Percentiles rank a stretch among this genome's conserved stretches.
These are phyloP conservation scores for Amphilophus citrinellus DNA, from an alignment of 2,113 vertebrate genomes.

Conservation along the genomic window DNA sequence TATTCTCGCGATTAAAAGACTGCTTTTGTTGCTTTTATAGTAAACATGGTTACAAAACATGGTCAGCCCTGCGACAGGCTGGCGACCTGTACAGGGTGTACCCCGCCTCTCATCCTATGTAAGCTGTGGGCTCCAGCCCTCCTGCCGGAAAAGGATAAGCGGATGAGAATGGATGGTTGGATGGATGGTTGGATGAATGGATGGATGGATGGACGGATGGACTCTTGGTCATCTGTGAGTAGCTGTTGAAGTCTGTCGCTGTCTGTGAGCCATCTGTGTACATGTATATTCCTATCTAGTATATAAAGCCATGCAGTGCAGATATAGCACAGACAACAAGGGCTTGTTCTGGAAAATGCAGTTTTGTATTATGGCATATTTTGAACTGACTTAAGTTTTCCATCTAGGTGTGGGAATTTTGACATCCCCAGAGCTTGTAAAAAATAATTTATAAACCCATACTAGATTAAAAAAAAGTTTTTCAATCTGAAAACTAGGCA, in stretches of 20 bases:
- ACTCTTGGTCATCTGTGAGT: background rate
- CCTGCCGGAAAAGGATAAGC: too few relatives aligned
- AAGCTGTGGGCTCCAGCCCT: too few relatives aligned
- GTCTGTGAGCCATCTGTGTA: background rate
- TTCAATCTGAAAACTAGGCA: background rate
- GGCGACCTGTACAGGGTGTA: too few relatives aligned
- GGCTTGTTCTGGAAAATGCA: background rate
- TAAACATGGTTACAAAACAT: too few relatives aligned
- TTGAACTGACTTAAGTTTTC: background rate
- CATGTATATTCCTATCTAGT: background rate
- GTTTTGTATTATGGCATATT: conserved; percentile 11
- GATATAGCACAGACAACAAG: background rate
- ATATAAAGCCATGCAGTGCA: background rate
- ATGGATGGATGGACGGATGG: too few relatives aligned
- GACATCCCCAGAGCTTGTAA: background rate
- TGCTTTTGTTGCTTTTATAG: too few relatives aligned
- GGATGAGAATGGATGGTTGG: too few relatives aligned
- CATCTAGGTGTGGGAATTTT: background rate
- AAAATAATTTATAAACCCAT: background rate
- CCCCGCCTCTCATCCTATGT: too few relatives aligned
- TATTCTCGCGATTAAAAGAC: too few relatives aligned
- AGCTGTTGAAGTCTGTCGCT: background rate
- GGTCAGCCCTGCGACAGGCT: too few relatives aligned
- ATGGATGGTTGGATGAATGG: too few relatives aligned
- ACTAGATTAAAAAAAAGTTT: background rate